Base-by-base conservation (phyloP, 2,113 vertebrate species). In the Balaeniceps rex region DNA sequence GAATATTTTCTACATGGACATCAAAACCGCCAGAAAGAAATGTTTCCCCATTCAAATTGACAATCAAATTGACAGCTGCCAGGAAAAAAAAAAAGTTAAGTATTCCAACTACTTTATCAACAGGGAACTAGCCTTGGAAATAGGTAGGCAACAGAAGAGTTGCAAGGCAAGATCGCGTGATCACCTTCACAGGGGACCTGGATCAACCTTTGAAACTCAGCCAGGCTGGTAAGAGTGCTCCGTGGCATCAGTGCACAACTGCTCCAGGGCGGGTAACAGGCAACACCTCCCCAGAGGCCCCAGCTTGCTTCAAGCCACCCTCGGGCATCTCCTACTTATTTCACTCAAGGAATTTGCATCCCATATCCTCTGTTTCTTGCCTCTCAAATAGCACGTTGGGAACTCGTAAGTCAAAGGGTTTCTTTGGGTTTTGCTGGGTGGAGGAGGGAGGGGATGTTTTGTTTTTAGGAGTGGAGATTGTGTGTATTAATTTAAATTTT, bases 61-160 rank as follows among this genome's bases (percentile, higher is more conserved):
- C 89, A 97, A 96, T 90, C 84, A 96, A 88, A 97, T 49, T 83
- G 90, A 93, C 66, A 96, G 93, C 87, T 94, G 94, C 87, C 87
- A 81, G 89, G 84, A 22, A 68, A 71, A 76, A 54, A 54, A 88
- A 90, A 57, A 33, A 18, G 84, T 89, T 80, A 95, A 74, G 19
- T 55, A 58, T 63, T 88, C 70, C 91, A 74, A 64, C 44, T 90
- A 24, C 42, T 88, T 83, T 42, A 82, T 25, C 66, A 79, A 88
- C 6, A 87, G 54, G 78, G 63, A 87, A 64, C 58, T 83, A 38
- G 4, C 40, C 80, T 70, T 23, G 68, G 49, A 57, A 85, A 93
- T 0, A 63, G 72, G 60, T 1, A 90, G 42, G 76, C 79, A 93
- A 83, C 46, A 46, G 13, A 38, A 28, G 12, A 57, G 54, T 60